Evolutionary conservation across 2,888 invertebrate genomes (phyloP), one percentile per base, ranked within the genome.

Genomic region (Byasa hedistus): DNA sequence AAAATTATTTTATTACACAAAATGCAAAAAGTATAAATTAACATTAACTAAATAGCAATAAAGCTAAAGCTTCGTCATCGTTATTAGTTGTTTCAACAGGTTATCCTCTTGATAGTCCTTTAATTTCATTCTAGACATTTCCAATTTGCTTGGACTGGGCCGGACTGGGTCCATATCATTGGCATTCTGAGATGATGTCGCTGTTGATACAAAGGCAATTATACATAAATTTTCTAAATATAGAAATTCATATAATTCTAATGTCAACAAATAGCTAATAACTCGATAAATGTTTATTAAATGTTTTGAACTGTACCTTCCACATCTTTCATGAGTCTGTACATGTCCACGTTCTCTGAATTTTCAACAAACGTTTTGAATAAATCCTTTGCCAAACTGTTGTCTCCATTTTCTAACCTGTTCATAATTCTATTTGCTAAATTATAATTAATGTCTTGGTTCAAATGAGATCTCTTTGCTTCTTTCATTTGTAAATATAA

Each of bases 381-480:
- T 24, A 91, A 66, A 66, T 90, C 86, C 66, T 80, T 81, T 0
- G 89, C 91, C 17, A 89, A 70, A 51, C 71, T 72, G 65, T 76
- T 68, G 69, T 87, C 85, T 1, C 86, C 87, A 32, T 54, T 72
- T n/a, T 84, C 81, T 62, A 91, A 74, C 69, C 83, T 80, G 8
- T 70, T 62, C 2, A 87, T 56, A 58, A 88, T 83, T 64, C 78
- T 81, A 72, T 79, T 80, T 7, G 85, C 91, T 68, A 89, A 79
- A 61, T 78, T 77, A 65, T 85, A 85, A 67, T 79, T 84, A 0
- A 85, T 69, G 70, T 87, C 83, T 32, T 77, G 68, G 7, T 66
- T 73, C 0, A 74, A 60, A 71, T 82, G 73, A 12, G 51, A 27
- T 0, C 72, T 75, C 61, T 73, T 73, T 0, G 72, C 70, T 68